Base-by-base conservation (phyloP, 2,888 invertebrate species). In the Morpho achilles region DNA sequence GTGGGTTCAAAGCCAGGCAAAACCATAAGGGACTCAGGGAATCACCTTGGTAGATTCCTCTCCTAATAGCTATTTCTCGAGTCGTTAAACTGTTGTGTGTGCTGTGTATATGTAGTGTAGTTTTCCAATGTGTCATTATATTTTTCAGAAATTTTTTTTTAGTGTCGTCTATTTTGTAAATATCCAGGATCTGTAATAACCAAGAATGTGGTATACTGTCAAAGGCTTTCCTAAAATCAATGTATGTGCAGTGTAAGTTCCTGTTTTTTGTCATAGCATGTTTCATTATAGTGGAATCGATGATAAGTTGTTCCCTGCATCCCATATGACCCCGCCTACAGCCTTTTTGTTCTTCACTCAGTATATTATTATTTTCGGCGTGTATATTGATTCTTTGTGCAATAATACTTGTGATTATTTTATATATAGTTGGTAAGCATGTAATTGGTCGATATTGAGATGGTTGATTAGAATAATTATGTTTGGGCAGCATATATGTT, bases 361-460 rank as follows among this genome's bases (percentile, higher is more conserved):
- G 10, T 8, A 61, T 58, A 6, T 52, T 55, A 51, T 61, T 53
- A 16, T 46, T n/a, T 10, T 60, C 50, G 7, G 50, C 32, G 16
- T 60, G 60, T 46, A 41, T 16, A 44, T 41, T 58, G 8, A 61
- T 61, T 61, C 58, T 61, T n/a, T 1, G 3, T 7, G 63, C 50
- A 1, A 67, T 63, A 45, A 51, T 39, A 8, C 62, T 47, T 41
- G 64, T 65, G 1, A 65, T 10, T 3, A 68, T 48, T 62, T 66
- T 66, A 44, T 68, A 66, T 22, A 65, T 58, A 0, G 68, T 66
- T 7, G 62, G 68, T n/a, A 68, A 32, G 50, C 68, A 67, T 3
- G 68, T 68, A 8, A 68, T 67, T 10, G 66, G 66, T 47, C 66
- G 41, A 9, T 66, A 67, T 59, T 66, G 62, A 0, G 63, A 59